Conservation (phyloP, 2,888 invertebrate genomes). For the Macrosiphum euphorbiae region DNA sequence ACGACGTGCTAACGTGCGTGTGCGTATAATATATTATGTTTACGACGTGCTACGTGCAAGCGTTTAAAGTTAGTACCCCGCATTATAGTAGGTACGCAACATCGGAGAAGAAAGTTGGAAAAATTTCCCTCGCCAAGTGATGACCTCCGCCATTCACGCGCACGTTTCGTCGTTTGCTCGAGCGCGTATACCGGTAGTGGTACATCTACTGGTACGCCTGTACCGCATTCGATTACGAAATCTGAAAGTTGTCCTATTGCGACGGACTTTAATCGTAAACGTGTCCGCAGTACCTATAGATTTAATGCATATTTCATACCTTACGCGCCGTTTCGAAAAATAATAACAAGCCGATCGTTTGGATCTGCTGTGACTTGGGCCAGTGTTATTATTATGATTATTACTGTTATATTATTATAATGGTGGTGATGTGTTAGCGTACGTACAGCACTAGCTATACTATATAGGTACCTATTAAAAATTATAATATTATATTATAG, state of each 20-base stretch:
- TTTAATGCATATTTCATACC: too few species aligned
- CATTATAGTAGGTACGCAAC: neutral
- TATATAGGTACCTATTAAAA: neutral
- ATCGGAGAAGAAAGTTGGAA: neutral
- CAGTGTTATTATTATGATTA: neutral
- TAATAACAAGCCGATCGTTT: neutral
- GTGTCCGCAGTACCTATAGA: neutral
- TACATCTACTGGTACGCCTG: neutral
- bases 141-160: neutral
- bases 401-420: neutral
- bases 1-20: too few species aligned
- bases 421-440: neutral
- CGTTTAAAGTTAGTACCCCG: neutral
- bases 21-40: too few species aligned
- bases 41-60: neutral
- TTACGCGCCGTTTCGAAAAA: neutral
- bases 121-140: neutral
- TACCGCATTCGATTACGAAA: neutral
- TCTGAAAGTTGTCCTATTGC: constrained; percentile 37
- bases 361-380: neutral
- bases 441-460: too few species aligned
- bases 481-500: neutral
- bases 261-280: neutral
- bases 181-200: neutral
- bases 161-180: neutral